Evolutionary conservation across 2,888 invertebrate species (phyloP), one percentile per base, ranked within the genome.

Genomic region (Leucophenga maculata): DNA sequence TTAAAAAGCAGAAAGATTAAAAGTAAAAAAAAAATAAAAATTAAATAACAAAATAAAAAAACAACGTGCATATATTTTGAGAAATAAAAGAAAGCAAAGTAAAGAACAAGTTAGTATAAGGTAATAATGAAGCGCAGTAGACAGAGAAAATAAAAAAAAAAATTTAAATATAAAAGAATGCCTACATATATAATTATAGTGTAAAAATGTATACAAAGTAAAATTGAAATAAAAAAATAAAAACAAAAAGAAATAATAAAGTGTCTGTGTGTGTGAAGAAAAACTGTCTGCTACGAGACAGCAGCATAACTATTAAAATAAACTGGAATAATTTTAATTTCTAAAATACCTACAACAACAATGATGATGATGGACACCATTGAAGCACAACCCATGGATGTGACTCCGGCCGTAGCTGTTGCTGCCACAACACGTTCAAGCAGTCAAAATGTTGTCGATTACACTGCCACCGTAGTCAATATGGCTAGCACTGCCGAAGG

Each of bases 291-390:
- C 72, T 68, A 64, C 50, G 70, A 32, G 26, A 69, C 67, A 55
- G 60, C 67, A 59, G 22, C 57, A 26, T 22, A 59, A 60, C 8
- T 13, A 46, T 16, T 18, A 66, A 55, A 55, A 22, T 8, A 55
- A 66, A 55, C 66, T 18, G 16, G 31, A 60, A 70, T 44, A 65
- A 50, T n/a, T 57, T 22, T 16, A 55, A 22, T 16, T 22, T 55
- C 18, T 22, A 6, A 6, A 22, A n/a, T n/a, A n/a, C n/a, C n/a
- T n/a, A n/a, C n/a, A 32, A 57, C 68, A 70, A 75, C 72, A 76
- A 86, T 86, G 86, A 86, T 86, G 85, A 86, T 87, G 87, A 85
- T 87, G 86, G 86, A 86, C 76, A 82, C 81, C 71, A 76, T 77
- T 77, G 85, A 84, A 64, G 72, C 78, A 64, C 82, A 84, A 68